Conservation (phyloP, 1,140 invertebrate genomes). For the Frieseomelitta varia region DNA sequence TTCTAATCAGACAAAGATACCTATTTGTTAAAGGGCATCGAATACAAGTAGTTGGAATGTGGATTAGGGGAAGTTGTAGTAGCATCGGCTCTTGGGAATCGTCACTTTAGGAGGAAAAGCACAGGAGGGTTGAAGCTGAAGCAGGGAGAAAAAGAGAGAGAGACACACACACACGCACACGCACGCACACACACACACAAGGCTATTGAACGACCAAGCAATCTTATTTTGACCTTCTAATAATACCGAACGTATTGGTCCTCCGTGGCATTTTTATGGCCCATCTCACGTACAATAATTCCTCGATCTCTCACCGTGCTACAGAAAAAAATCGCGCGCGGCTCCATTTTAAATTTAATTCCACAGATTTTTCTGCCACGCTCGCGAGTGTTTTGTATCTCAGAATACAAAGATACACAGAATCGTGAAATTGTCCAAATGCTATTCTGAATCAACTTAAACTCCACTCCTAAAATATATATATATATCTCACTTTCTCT, state of each 20-base stretch:
- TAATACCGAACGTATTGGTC: constrained; percentile 62
- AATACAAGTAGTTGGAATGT: neutral
- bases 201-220: constrained; percentile 45
- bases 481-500: no score
- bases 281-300: constrained; percentile 10
- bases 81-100: constrained; percentile 38
- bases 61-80: neutral
- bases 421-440: no score
- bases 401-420: no score
- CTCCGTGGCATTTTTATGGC: constrained; percentile 63
- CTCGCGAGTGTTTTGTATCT: no score
- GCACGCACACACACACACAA: no score
- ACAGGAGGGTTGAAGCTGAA: constrained; percentile 9
- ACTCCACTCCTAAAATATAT: no score
- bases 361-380: no score
- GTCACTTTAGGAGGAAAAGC: constrained; percentile 14
- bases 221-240: constrained; percentile 67
- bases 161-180: neutral
- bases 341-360: no score
- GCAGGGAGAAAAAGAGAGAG: constrained; percentile 4
- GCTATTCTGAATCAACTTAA: no score
- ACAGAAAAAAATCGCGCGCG: neutral
- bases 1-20: neutral
- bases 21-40: neutral
- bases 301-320: fast-evolving